Base-by-base conservation (phyloP, 2,797 vertebrate species). In the Rallus crepitans region DNA sequence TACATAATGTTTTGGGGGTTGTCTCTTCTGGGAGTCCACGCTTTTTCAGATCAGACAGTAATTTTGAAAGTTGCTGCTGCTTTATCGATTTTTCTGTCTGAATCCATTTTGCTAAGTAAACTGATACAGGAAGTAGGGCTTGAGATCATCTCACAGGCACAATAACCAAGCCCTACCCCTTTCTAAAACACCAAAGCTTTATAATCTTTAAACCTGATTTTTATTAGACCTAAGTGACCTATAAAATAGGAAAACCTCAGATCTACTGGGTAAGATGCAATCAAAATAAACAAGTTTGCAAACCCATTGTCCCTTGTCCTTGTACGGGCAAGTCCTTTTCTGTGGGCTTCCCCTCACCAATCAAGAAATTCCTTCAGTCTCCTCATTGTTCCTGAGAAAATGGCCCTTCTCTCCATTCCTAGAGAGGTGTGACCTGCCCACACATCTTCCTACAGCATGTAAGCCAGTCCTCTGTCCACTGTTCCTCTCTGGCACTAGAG, bases 71-170 rank as follows among this genome's bases (percentile, higher is more conserved):
- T 90, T 89, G 70, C 72, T 90, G 35, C 57, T 94, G 71, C 78
- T 84, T 57, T 95, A 96, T 95, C 1, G 95, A 94, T 97, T 96
- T 96, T 96, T 90, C 90, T 96, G 95, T 81, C 94, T 7, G 18
- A 84, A 77, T 64, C 56, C 48, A 92, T 95, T 96, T 93, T 89
- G 75, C 40, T 91, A 92, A 95, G 86, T 78, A 96, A 95, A 94
- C 90, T 90, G 77, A 82, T 89, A 64, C 2, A 88, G 91, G 86
- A 95, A 91, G 82, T 72, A 73, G 63, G 39, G 61, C 50, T 89
- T 83, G 65, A 79, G 63, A 88, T 84, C 52, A 68, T 87, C 85
- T 94, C 17, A 4, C 33, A 60, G 60, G 39, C 35, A 72, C 78
- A 80, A 72, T 33, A 82, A 39, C 35, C 15, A 70, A 94, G 52